Conservation (phyloP, 2,797 vertebrate genomes). For the Gambusia yucatana region DNA sequence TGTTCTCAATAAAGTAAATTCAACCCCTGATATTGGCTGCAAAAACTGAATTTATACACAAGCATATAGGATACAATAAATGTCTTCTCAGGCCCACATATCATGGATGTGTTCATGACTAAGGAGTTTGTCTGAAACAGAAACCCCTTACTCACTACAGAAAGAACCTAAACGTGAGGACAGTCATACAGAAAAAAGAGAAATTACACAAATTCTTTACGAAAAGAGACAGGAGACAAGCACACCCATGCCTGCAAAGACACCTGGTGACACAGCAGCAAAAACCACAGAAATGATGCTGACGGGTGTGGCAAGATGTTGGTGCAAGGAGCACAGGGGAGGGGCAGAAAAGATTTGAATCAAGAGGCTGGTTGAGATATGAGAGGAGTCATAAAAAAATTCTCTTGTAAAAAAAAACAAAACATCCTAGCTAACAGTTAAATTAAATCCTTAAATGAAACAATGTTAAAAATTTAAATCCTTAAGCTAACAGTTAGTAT, state of each 20-base stretch:
- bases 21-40: not conserved
- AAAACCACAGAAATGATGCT: constrained; percentile 60
- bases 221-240: constrained; percentile 50
- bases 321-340: not conserved
- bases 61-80: not conserved
- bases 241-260: constrained; percentile 64
- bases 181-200: constrained; percentile 75
- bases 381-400: not conserved
- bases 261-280: constrained; percentile 66
- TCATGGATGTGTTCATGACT: not conserved
- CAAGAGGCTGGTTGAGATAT: not conserved
- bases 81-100: not conserved
- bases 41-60: not conserved
- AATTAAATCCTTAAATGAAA: no score
- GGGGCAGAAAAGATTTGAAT: constrained; percentile 12
- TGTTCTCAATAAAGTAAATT: not conserved
- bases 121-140: constrained; percentile 33
- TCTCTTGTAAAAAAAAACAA: not conserved
- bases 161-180: constrained; percentile 43
- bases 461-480: no score
- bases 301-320: constrained; percentile 49
- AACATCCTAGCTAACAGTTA: no score
- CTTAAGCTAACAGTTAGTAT: not conserved
- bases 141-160: constrained; percentile 64
- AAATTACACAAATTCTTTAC: constrained; percentile 61